Conservation (phyloP, 2,888 invertebrate species). For the Gnatocerus cornutus region DNA sequence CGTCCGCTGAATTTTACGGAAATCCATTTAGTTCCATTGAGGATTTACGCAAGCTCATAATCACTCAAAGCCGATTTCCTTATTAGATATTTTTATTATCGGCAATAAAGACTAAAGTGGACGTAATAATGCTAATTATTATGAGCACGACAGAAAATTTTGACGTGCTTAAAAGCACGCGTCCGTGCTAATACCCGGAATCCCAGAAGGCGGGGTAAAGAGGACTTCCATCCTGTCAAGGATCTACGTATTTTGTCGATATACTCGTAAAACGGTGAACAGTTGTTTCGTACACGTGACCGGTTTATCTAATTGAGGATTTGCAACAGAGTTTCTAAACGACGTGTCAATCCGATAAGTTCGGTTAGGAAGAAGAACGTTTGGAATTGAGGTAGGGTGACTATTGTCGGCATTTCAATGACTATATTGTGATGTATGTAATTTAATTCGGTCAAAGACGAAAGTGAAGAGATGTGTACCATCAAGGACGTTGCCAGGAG, state of each 20-base stretch:
- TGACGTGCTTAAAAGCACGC: constrained; percentile 28
- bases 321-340: constrained; percentile 16
- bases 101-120: background rate
- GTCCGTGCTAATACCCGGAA: constrained; percentile 24
- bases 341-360: constrained; percentile 7
- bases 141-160: constrained; percentile 3
- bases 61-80: no score
- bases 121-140: background rate
- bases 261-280: constrained; percentile 25
- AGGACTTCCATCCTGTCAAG: constrained; percentile 26
- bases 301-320: constrained; percentile 31
- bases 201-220: constrained; percentile 9
- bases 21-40: no score
- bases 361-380: constrained; percentile 3
- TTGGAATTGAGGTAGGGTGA: constrained; percentile 25
- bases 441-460: constrained; percentile 34
- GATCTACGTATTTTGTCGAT: constrained; percentile 23
- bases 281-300: constrained; percentile 42
- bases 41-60: no score
- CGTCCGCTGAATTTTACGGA: constrained; percentile 9
- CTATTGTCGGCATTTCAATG: constrained; percentile 11
- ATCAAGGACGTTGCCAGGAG: constrained; percentile 28
- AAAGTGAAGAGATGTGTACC: constrained; percentile 18
- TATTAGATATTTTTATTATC: background rate
- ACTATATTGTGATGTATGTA: constrained; percentile 4